Percentiles rank a stretch among this genome's conserved stretches.
phyloP scores from a whole-genome alignment of 2,797 vertebrate species.

The Sandelia bainsii region DNA sequence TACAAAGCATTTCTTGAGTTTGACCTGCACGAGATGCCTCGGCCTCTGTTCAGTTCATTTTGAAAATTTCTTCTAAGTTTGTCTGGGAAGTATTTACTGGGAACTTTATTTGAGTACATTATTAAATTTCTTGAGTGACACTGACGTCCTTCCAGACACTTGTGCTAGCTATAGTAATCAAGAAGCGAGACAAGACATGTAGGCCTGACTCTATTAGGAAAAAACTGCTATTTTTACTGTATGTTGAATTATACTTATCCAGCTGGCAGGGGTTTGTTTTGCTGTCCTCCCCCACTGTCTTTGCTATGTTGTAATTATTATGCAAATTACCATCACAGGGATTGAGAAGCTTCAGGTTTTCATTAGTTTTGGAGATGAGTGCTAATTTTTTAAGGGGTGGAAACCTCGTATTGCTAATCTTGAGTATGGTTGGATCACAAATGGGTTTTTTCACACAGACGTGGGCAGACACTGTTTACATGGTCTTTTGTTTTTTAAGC shows the following conservation, averaged over 20 bases:
- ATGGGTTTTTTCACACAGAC: conserved; percentile 12
- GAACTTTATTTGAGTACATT: neutral
- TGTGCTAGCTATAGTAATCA: conserved; percentile 23
- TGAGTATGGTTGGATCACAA: conserved; percentile 28
- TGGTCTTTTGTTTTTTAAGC: neutral
- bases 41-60: neutral
- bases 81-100: neutral
- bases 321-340: conserved; percentile 64
- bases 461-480: conserved; percentile 18
- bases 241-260: conserved; percentile 54
- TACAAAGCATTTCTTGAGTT: neutral
- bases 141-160: conserved; percentile 26
- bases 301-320: conserved; percentile 71
- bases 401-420: conserved; percentile 27
- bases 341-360: conserved; percentile 69
- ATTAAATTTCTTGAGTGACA: neutral
- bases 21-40: neutral
- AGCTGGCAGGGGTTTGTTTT: conserved; percentile 68
- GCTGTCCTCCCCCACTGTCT: conserved; percentile 72
- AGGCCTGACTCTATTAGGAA: conserved; percentile 26
- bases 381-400: conserved; percentile 52
- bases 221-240: conserved; percentile 57
- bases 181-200: conserved; percentile 29
- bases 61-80: neutral
- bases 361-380: conserved; percentile 69